Percentiles rank a stretch among this genome's conserved stretches.
Evolutionary conservation across 2,888 invertebrate species (phyloP).

Genomic region (Hoplodrina blanda): DNA sequence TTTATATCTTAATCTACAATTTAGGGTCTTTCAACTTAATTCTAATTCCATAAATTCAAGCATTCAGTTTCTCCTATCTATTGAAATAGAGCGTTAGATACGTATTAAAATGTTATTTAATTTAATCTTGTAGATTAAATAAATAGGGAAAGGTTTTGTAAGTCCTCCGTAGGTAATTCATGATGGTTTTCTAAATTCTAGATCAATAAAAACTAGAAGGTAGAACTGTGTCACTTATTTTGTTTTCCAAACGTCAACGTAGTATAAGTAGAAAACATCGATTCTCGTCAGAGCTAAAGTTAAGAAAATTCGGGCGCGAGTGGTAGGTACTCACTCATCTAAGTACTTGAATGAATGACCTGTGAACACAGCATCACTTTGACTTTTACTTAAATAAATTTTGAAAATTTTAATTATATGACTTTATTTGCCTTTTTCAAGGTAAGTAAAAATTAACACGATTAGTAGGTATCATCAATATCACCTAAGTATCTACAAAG

Average conservation of each 20-base stretch:
- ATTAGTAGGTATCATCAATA: background rate
- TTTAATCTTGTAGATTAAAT: background rate
- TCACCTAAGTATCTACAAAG: background rate
- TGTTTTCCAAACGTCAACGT: constrained; percentile 56
- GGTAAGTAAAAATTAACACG: no score
- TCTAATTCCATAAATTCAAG: constrained; percentile 49
- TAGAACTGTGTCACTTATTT: background rate
- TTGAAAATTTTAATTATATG: no score
- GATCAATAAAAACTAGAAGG: no score
- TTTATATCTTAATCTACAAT: constrained; percentile 60
- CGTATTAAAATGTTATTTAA: constrained; percentile 11
- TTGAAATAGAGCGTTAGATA: constrained; percentile 30
- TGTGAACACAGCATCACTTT: constrained; percentile 81
- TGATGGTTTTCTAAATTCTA: no score
- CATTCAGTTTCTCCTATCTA: constrained; percentile 55
- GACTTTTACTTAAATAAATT: constrained; percentile 55
- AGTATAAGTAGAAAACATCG: constrained; percentile 81
- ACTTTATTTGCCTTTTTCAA: background rate
- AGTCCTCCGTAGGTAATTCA: background rate
- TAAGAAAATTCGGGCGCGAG: constrained; percentile 82
- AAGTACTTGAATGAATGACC: constrained; percentile 86
- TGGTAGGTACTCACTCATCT: no score
- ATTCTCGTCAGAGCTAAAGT: constrained; percentile 86
- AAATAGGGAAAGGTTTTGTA: background rate
- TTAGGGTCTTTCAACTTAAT: constrained; percentile 32